These are phyloP conservation scores for Puffinus mauretanicus DNA, from an alignment of 2,113 vertebrate species.

Conservation along the genomic window DNA sequence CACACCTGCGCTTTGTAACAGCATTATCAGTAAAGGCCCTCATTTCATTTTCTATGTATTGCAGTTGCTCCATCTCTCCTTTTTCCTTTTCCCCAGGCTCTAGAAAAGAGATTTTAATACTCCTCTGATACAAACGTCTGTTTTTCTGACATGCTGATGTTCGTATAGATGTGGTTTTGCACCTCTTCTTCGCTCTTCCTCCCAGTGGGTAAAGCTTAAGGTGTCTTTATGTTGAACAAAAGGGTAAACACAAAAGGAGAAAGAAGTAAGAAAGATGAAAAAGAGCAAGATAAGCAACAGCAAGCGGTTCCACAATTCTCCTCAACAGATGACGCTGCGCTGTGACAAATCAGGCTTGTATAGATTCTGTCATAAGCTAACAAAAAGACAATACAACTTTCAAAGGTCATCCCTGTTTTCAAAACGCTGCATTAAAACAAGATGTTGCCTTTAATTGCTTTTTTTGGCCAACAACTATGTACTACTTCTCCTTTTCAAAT, in stretches of 20 bases:
- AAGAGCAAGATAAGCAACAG: not conserved
- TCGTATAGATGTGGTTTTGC: not conserved
- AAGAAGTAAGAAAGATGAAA: not conserved
- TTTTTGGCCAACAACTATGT: not conserved
- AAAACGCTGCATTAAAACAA: not conserved
- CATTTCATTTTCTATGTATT: not conserved
- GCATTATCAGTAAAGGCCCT: not conserved
- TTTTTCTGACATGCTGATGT: not conserved
- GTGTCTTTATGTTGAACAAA: not conserved
- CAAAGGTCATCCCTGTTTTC: not conserved
- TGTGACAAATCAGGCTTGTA: constrained; percentile 13
- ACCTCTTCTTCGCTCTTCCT: not conserved
- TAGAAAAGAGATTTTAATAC: not conserved
- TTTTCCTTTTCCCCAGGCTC: not conserved
- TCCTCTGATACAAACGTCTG: not conserved
- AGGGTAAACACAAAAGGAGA: not conserved
- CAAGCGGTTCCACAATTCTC: not conserved
- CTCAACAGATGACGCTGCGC: not conserved
- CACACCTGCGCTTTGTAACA: accelerated
- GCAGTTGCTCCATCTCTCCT: not conserved
- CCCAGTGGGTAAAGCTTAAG: not conserved
- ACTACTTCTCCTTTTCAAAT: not conserved
- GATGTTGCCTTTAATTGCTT: not conserved
- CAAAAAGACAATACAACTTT: not conserved
- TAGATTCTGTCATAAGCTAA: not conserved